Evolutionary conservation across 1,140 invertebrate genomes (phyloP), one percentile per base, ranked within the genome.

Genomic region (Asbolus verrucosus): DNA sequence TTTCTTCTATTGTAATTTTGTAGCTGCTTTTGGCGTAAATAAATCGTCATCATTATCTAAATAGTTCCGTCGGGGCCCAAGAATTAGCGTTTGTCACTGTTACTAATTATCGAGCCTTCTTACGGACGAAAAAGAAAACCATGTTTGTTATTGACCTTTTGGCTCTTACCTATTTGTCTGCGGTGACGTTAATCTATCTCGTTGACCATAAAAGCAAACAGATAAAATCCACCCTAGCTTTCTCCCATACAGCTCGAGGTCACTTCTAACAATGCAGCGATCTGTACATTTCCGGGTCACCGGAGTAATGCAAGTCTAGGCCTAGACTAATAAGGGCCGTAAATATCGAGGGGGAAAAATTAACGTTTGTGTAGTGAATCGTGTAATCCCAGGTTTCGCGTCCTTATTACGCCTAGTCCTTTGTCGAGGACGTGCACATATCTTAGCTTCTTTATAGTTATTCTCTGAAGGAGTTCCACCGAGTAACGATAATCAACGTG

Each of bases 381-480:
- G 60, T 38, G 33, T 62, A 38, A 24, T 38, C 65, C 19, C 19
- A 16, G 9, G 36, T 9, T 16, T 62, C 36, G 13, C 46, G 39
- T 11, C 19, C 65, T 38, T 50, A 30, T 39, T 38, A n/a, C 16
- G 18, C 46, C 9, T 30, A 50, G 46, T 50, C 65, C 41, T 67
- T 67, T 67, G 43, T 67, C 41, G 43, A 59, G 11, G 46, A 54
- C 63, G 9, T 21, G 46, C 50, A 69, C 60, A 60, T 69, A 69
- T 65, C 61, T 65, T 63, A 63, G 36, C 30, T 50, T 69, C 67
- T 69, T 69, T 69, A 69, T 63, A 43, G 59, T 63, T 61, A 54
- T 43, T 54, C 36, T 69, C 67, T 30, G 36, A 68, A 68, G 33
- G 67, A 69, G 67, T 39, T 61, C 19, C 31, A 11, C 24, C 24